Evolutionary conservation across 2,888 invertebrate genomes (phyloP).

Genomic region (Andrena fulva): DNA sequence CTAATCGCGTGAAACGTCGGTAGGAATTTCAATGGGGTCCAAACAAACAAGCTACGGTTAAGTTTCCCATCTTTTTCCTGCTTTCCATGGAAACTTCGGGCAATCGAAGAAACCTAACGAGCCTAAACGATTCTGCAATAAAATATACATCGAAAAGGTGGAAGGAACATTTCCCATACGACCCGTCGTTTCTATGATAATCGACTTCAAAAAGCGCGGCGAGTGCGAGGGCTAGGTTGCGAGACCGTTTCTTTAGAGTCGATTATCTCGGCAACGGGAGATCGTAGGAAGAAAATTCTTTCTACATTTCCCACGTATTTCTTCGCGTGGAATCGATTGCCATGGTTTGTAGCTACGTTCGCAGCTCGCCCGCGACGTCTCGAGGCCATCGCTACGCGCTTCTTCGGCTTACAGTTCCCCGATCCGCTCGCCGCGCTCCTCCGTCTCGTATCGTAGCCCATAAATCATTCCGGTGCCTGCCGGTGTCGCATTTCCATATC

Average conservation of each 20-base stretch:
- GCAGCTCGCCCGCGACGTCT: neutral
- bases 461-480: conserved; percentile 33
- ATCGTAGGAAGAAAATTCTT: neutral
- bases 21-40: neutral
- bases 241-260: neutral
- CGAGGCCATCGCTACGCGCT: conserved; percentile 24
- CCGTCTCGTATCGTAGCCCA: conserved; percentile 16
- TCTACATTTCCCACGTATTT: neutral
- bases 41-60: too few relatives aligned
- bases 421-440: neutral
- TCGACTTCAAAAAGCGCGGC: too few relatives aligned
- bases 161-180: too few relatives aligned
- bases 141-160: too few relatives aligned
- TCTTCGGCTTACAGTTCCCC: conserved; percentile 9
- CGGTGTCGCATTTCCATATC: conserved; percentile 37
- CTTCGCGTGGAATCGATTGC: too few relatives aligned
- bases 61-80: neutral
- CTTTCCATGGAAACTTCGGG: too few relatives aligned
- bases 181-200: too few relatives aligned
- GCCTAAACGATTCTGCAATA: too few relatives aligned
- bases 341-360: neutral
- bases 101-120: too few relatives aligned
- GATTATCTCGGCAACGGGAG: neutral
- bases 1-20: neutral
- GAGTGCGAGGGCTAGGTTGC: too few relatives aligned